phyloP scores from a whole-genome alignment of 2,888 invertebrate genomes.

The Drosophila tripunctata region DNA sequence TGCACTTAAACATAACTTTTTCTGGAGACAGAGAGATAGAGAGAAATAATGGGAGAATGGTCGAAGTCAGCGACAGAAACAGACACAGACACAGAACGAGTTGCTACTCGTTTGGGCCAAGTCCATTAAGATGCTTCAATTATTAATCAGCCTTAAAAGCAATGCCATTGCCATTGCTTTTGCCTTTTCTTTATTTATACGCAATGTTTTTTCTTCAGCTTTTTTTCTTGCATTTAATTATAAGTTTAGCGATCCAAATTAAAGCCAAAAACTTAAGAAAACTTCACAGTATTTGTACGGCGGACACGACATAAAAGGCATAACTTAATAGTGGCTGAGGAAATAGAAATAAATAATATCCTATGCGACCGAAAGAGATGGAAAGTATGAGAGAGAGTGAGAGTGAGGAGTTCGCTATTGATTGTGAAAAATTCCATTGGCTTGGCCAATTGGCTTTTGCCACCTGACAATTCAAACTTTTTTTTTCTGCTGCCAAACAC shows the following conservation, averaged over 20 bases:
- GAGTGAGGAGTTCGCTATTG: too few relatives aligned
- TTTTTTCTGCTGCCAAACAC: slow-evolving; percentile 29
- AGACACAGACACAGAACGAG: slow-evolving; percentile 39
- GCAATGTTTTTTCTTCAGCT: slow-evolving; percentile 7
- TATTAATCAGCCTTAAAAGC: slow-evolving; percentile 77
- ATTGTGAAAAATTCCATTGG: slow-evolving; percentile 65
- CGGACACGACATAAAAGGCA: neutral
- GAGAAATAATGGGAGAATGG: slow-evolving; percentile 1
- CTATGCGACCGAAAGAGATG: neutral
- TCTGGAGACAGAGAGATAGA: slow-evolving; percentile 29
- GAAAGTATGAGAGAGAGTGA: too few relatives aligned
- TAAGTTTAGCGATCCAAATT: slow-evolving; percentile 42
- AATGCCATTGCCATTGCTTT: slow-evolving; percentile 52
- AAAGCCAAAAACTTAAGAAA: slow-evolving; percentile 4
- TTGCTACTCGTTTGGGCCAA: slow-evolving; percentile 50
- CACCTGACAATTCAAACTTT: slow-evolving; percentile 77
- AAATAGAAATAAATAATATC: slow-evolving; percentile 43
- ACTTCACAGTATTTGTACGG: slow-evolving; percentile 3
- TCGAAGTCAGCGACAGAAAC: neutral
- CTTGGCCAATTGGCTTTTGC: slow-evolving; percentile 75
- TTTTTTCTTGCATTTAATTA: slow-evolving; percentile 72
- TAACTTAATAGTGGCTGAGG: neutral
- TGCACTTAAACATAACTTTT: slow-evolving; percentile 66
- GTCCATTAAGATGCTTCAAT: slow-evolving; percentile 78
- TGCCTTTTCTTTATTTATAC: slow-evolving; percentile 25